Percentiles rank a stretch among this genome's conserved stretches.
Conservation (phyloP, 2,888 invertebrate species). For the Micropterix aruncella region DNA sequence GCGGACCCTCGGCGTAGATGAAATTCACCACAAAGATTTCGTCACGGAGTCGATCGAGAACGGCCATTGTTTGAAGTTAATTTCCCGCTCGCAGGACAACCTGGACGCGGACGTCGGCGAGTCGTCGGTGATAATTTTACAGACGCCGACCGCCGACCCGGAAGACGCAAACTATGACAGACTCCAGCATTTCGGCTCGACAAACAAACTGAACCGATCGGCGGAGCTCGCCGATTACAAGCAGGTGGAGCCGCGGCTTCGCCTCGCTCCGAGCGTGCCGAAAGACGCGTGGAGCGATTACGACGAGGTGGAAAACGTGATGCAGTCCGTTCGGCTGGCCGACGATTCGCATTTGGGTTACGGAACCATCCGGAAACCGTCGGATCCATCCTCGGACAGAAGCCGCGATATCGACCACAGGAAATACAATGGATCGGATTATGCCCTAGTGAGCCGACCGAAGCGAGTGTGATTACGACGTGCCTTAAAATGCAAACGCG, state of each 20-base stretch:
- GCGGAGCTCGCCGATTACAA: slow-evolving; percentile 45
- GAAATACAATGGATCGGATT: slow-evolving; percentile 62
- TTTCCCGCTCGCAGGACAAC: slow-evolving; percentile 37
- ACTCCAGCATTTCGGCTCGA: slow-evolving; percentile 67
- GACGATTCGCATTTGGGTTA: slow-evolving; percentile 74
- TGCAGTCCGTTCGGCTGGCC: slow-evolving; percentile 56
- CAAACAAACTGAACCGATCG: slow-evolving; percentile 51
- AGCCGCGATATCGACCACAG: slow-evolving; percentile 48
- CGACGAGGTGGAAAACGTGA: slow-evolving; percentile 56
- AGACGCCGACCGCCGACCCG: slow-evolving; percentile 31
- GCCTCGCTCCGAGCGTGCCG: slow-evolving; percentile 29
- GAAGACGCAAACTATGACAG: slow-evolving; percentile 61
- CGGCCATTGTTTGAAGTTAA: slow-evolving; percentile 33
- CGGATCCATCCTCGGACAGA: slow-evolving; percentile 37
- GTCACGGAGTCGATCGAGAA: slow-evolving; percentile 32
- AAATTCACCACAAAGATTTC: slow-evolving; percentile 56
- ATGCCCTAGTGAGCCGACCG: slow-evolving; percentile 73
- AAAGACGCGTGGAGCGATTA: slow-evolving; percentile 57
- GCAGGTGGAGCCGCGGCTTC: slow-evolving; percentile 43
- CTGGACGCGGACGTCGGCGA: slow-evolving; percentile 31
- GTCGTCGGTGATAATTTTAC: slow-evolving; percentile 40
- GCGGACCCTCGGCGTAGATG: slow-evolving; percentile 64
- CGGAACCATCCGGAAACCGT: slow-evolving; percentile 58
- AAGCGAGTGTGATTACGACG: slow-evolving; percentile 51
- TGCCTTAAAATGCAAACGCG: not conserved